phyloP scores from a whole-genome alignment of 2,113 vertebrate genomes.

The Himantopus leucocephalus region DNA sequence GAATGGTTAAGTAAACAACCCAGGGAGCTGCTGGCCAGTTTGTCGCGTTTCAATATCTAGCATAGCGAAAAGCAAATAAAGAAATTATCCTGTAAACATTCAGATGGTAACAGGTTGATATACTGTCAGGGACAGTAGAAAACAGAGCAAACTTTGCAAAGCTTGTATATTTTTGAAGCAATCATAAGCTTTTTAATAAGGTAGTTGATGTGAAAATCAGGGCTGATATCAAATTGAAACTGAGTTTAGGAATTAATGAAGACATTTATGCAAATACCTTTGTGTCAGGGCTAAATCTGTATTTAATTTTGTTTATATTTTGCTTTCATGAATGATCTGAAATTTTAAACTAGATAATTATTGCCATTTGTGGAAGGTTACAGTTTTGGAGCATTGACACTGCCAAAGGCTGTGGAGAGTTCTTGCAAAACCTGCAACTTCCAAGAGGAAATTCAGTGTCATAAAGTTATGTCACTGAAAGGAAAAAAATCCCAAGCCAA shows the following conservation, averaged over 20 bases:
- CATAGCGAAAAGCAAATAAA: not conserved
- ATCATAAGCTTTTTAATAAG: not conserved
- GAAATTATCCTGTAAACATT: not conserved
- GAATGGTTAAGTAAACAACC: not conserved
- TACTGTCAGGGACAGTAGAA: not conserved
- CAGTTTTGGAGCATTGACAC: not conserved
- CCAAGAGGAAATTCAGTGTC: not conserved
- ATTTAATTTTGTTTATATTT: not conserved
- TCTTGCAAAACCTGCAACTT: not conserved
- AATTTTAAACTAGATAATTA: not conserved
- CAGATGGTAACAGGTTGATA: not conserved
- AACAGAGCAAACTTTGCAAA: not conserved
- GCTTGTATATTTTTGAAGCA: not conserved
- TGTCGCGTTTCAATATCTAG: not conserved
- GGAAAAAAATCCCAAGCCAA: not conserved
- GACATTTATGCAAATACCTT: not conserved
- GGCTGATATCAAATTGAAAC: not conserved
- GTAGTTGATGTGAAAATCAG: not conserved
- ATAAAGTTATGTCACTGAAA: not conserved
- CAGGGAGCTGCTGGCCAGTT: not conserved
- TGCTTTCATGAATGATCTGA: not conserved
- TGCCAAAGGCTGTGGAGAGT: not conserved
- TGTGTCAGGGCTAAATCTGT: not conserved
- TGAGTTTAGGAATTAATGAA: not conserved
- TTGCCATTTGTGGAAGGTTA: not conserved